Conservation (phyloP, 2,797 vertebrate genomes). For the Acridotheres tristis region DNA sequence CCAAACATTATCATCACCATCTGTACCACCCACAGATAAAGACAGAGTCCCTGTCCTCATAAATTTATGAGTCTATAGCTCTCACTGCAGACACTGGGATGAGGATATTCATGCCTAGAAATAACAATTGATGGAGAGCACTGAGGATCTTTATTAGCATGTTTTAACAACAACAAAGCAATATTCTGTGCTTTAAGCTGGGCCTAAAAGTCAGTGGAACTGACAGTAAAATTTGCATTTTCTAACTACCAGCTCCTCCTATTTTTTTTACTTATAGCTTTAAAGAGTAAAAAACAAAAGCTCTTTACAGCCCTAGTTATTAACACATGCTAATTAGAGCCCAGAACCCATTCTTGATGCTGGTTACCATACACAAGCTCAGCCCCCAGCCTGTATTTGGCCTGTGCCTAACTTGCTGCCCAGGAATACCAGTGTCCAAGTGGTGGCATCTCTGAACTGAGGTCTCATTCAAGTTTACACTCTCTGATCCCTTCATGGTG, state of each 20-base stretch:
- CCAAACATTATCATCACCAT: not conserved
- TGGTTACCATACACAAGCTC: not conserved
- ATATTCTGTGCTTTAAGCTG: not conserved
- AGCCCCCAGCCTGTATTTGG: not conserved
- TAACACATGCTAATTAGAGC: not conserved
- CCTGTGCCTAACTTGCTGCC: not conserved
- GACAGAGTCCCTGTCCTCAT: not conserved
- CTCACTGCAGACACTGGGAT: not conserved
- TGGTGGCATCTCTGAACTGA: not conserved
- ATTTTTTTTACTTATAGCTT: not conserved
- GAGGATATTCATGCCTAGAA: not conserved
- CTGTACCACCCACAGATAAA: not conserved
- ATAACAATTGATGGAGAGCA: not conserved
- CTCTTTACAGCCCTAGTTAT: not conserved
- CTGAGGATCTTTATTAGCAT: not conserved
- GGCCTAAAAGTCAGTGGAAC: not conserved
- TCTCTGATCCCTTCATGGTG: not conserved
- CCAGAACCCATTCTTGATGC: not conserved
- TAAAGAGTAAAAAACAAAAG: not conserved
- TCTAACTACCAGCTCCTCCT: not conserved
- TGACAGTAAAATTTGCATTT: not conserved
- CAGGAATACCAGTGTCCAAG: not conserved
- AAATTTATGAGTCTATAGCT: not conserved
- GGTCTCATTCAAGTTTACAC: not conserved
- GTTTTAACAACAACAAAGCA: not conserved